A percentile compares a stretch with the other conserved stretches of the same genome.
These are phyloP conservation scores for Holothuria scabra DNA, from an alignment of 53 echinoderm and acorn worm species.

Conservation along the genomic window DNA sequence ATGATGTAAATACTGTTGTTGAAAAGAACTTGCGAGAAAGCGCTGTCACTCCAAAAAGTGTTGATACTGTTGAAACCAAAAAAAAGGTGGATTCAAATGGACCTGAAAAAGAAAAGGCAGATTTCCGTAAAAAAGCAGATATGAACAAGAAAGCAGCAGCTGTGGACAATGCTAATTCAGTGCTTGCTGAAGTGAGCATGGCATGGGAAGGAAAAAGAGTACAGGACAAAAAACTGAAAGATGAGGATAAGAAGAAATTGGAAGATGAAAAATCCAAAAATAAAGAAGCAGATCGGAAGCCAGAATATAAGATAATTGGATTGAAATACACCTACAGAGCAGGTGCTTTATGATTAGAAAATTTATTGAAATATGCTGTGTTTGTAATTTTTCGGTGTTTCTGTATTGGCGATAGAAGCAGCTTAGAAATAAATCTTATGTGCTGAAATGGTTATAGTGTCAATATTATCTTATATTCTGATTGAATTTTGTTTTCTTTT, in stretches of 20 bases:
- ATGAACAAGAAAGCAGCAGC: conserved; percentile 32
- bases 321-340: conserved; percentile 98
- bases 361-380: no score
- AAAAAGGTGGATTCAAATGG: no score
- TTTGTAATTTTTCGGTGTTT: no score
- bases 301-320: conserved; percentile 94
- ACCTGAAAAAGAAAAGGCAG: no score
- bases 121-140: neutral
- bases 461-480: no score
- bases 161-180: conserved; percentile 1
- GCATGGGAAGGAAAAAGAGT: conserved; percentile 37
- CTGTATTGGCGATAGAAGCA: no score
- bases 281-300: conserved; percentile 69
- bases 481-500: no score
- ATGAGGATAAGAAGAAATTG: conserved; percentile 55
- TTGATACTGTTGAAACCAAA: no score
- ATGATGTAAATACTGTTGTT: neutral
- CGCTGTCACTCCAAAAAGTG: no score
- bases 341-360: conserved; percentile 57
- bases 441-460: no score
- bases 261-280: conserved; percentile 78
- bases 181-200: neutral
- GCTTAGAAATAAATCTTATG: no score
- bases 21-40: neutral
- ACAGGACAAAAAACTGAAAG: conserved; percentile 74